Percentiles rank a stretch among this genome's conserved stretches.
Conservation (phyloP, 2,113 vertebrate genomes). For the Pseudopipra pipra region DNA sequence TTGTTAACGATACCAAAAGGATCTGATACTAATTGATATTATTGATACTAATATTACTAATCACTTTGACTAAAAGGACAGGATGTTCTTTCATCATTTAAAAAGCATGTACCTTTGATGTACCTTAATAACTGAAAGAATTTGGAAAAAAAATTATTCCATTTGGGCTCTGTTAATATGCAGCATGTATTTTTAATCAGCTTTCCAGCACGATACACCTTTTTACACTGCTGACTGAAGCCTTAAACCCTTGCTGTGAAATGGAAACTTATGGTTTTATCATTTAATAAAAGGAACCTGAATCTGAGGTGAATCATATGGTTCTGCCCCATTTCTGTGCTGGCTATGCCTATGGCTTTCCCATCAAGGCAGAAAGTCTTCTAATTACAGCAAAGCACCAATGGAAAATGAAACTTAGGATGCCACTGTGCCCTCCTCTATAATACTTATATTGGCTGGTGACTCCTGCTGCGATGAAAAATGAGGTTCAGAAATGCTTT, state of each 20-base stretch:
- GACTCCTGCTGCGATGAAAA: neutral
- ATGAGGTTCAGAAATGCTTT: constrained; percentile 17
- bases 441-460: neutral
- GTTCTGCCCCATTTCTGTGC: constrained; percentile 4
- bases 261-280: constrained; percentile 22
- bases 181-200: constrained; percentile 65
- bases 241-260: constrained; percentile 24
- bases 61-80: neutral
- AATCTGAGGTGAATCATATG: neutral
- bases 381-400: constrained; percentile 57
- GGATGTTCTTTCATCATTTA: constrained; percentile 7
- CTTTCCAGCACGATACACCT: constrained; percentile 17
- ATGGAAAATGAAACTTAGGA: constrained; percentile 14
- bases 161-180: constrained; percentile 36
- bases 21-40: constrained; percentile 30
- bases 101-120: constrained; percentile 15
- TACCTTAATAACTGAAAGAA: constrained; percentile 35
- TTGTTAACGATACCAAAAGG: neutral
- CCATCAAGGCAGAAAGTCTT: constrained; percentile 48
- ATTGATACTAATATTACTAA: constrained; percentile 19
- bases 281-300: constrained; percentile 19
- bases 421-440: constrained; percentile 27
- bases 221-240: neutral
- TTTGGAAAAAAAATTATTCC: constrained; percentile 21
- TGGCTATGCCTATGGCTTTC: constrained; percentile 3